Evolutionary conservation across 2,888 invertebrate species (phyloP).

Genomic region (Caradrina clavipalpis): DNA sequence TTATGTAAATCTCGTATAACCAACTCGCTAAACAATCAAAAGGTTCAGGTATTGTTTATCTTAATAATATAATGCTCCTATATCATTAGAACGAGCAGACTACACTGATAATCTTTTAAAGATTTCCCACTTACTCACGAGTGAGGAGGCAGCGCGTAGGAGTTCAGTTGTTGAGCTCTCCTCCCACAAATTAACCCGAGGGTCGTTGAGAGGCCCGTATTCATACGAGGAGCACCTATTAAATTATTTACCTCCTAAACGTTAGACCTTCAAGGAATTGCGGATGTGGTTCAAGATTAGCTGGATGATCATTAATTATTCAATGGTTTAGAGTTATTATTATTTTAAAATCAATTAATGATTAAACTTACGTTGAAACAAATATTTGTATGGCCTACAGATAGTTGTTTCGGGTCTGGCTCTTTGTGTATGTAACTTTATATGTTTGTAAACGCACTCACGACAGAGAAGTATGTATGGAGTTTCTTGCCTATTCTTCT

Average conservation of each 20-base stretch:
- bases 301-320: background rate
- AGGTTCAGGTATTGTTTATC: too few relatives aligned
- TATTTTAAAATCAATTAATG: too few relatives aligned
- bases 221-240: slow-evolving; percentile 47
- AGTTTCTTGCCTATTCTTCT: too few relatives aligned
- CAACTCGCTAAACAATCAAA: too few relatives aligned
- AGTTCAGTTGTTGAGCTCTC: slow-evolving; percentile 50
- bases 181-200: slow-evolving; percentile 54
- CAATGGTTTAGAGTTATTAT: background rate
- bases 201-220: slow-evolving; percentile 42
- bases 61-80: too few relatives aligned
- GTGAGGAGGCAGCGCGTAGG: slow-evolving; percentile 10
- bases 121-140: background rate
- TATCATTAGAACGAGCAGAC: background rate
- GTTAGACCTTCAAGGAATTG: background rate
- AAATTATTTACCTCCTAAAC: slow-evolving; percentile 51
- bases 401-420: too few relatives aligned
- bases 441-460: too few relatives aligned
- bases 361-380: background rate
- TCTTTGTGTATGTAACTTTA: too few relatives aligned
- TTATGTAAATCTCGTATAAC: too few relatives aligned
- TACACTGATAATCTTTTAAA: background rate
- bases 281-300: slow-evolving; percentile 8
- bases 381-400: too few relatives aligned
- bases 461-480: too few relatives aligned